phyloP scores from a whole-genome alignment of 2,113 vertebrate species.

The Anoplopoma fimbria region DNA sequence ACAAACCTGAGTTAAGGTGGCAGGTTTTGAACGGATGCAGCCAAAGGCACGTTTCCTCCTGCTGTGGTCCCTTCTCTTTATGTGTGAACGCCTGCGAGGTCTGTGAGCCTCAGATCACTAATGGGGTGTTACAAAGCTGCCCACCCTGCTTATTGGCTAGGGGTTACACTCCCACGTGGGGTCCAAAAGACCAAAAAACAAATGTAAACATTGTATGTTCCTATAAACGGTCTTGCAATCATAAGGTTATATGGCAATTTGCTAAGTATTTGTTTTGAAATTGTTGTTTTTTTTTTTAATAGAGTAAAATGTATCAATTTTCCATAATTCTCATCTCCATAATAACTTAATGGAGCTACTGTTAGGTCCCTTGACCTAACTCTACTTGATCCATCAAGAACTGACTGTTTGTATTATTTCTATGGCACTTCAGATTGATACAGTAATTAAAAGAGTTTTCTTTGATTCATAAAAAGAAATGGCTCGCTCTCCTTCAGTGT shows the following conservation, averaged over 20 bases:
- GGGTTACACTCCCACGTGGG: too few species aligned
- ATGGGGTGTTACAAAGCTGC: too few species aligned
- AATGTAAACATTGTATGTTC: neutral
- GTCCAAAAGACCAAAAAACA: too few species aligned
- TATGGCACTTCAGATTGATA: neutral
- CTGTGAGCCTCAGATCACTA: neutral
- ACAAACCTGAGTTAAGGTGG: too few species aligned
- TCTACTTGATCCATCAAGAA: neutral
- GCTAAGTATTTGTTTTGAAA: neutral
- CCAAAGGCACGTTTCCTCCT: too few species aligned
- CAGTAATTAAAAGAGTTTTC: neutral
- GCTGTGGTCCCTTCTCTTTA: too few species aligned
- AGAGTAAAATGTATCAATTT: neutral
- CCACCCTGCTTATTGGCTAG: too few species aligned
- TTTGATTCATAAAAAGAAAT: slow-evolving; percentile 10
- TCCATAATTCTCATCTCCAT: neutral
- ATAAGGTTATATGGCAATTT: neutral
- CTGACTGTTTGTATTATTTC: neutral
- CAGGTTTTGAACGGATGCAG: too few species aligned
- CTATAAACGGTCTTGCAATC: neutral
- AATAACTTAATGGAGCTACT: neutral
- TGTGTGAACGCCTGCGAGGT: too few species aligned
- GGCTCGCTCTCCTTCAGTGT: neutral
- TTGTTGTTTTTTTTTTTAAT: neutral
- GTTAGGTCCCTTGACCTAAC: neutral